Evolutionary conservation across 2,888 invertebrate species (phyloP), one percentile per base, ranked within the genome.

Genomic region (Rapana venosa): DNA sequence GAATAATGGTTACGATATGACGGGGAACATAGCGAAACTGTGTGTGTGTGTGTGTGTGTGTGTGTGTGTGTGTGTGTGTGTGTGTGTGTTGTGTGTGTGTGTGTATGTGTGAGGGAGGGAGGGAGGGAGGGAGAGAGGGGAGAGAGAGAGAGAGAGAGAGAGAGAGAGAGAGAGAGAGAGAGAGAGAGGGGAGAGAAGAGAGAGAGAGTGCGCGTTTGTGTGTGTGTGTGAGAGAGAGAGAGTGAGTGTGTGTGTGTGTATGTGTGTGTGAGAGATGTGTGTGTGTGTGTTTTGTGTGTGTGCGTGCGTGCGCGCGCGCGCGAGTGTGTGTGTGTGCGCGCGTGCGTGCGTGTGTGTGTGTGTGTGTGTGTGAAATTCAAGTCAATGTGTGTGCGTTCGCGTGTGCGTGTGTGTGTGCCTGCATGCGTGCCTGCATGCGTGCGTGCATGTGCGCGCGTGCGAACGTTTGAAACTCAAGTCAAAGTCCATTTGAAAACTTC

Each of bases 251-350:
- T n/a, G 66, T 66, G 66, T 66, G 66, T 66, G 66, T 6, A 13
- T 66, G 66, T 66, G 66, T 66, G 66, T 47, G 66, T 66, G 66
- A n/a, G n/a, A n/a, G n/a, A n/a, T 66, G 66, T 66, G 66, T 66
- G 66, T 66, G 66, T 66, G 66, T 30, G 74, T 77, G 74, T n/a
- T n/a, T n/a, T 32, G 74, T 77, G 74, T 77, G 74, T 66, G 66
- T 66, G 74, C n/a, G 74, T 74, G 74, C n/a, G 74, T 74, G 74
- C n/a, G 74, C n/a, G 74, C n/a, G 74, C n/a, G 74, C n/a, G 74
- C 2, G 74, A n/a, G 74, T 77, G 74, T 77, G 74, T 77, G 74
- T 77, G 74, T 32, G 74, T 77, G 74, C 26, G 74, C n/a, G 74
- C 26, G 74, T 77, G 74, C 30, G 20, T 66, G 66, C 66, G 20